Percentiles rank a stretch among this genome's conserved stretches.
Evolutionary conservation across 1,140 invertebrate genomes (phyloP).

Genomic region (Protaetia brevitarsis): DNA sequence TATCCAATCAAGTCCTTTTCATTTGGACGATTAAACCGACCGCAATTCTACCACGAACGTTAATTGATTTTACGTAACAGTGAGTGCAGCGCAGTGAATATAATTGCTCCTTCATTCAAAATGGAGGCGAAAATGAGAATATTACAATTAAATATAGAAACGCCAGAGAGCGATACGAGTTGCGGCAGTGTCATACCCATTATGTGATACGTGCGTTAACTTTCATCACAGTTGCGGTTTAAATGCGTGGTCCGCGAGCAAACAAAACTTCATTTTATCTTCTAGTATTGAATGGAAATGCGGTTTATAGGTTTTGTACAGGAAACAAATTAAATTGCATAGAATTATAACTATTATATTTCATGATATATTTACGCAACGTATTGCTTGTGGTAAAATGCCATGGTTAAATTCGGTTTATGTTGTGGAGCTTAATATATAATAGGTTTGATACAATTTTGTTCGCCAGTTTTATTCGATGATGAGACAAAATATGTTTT

Average conservation of each 20-base stretch:
- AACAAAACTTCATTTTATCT: neutral
- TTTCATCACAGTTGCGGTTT: neutral
- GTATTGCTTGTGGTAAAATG: neutral
- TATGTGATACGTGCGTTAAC: too few relatives aligned
- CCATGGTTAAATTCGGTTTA: too few relatives aligned
- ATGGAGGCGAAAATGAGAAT: neutral
- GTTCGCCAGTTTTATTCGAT: too few relatives aligned
- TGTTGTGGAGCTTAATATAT: too few relatives aligned
- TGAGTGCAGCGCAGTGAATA: neutral
- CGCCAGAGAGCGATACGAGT: too few relatives aligned
- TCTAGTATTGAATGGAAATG: neutral
- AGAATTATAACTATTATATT: neutral
- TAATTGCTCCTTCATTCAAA: neutral
- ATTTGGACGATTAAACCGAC: neutral
- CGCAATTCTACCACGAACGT: neutral
- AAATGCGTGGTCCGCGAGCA: too few relatives aligned
- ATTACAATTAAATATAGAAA: slow-evolving; percentile 3
- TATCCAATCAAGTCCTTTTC: neutral
- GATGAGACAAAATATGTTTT: too few relatives aligned
- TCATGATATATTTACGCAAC: neutral
- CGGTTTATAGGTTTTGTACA: neutral
- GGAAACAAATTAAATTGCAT: neutral
- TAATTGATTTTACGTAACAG: neutral
- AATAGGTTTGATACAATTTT: too few relatives aligned
- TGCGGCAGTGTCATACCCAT: too few relatives aligned